Percentiles rank a stretch among this genome's conserved stretches.
These are phyloP conservation scores for Cuculus canorus DNA, from an alignment of 2,797 vertebrate species.

Conservation along the genomic window DNA sequence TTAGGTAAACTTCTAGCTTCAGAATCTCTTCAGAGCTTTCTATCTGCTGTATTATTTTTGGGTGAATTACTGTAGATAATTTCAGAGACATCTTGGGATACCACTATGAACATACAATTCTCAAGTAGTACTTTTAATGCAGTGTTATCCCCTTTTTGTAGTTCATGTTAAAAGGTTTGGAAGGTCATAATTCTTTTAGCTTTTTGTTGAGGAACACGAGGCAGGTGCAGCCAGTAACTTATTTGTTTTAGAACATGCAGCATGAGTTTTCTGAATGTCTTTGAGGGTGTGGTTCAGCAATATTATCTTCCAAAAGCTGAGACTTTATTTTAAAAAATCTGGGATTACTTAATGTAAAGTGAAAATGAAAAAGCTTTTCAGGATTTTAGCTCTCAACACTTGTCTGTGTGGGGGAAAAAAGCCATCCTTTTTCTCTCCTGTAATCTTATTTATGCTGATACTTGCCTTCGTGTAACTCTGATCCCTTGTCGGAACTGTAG, in stretches of 20 bases:
- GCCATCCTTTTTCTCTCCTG: background rate
- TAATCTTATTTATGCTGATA: background rate
- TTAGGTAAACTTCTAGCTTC: background rate
- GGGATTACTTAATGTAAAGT: background rate
- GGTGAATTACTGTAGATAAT: background rate
- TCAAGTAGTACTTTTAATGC: background rate
- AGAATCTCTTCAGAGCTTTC: background rate
- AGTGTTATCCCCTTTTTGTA: background rate
- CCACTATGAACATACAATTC: background rate
- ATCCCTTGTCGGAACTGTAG: background rate
- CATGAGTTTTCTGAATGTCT: background rate
- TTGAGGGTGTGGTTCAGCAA: constrained; percentile 3
- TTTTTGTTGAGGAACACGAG: background rate
- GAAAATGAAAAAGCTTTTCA: background rate
- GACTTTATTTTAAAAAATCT: constrained; percentile 3
- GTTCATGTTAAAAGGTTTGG: background rate
- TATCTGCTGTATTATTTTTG: background rate
- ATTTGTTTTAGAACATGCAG: background rate
- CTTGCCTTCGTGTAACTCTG: background rate
- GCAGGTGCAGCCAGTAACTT: constrained; percentile 20
- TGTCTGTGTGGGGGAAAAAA: background rate
- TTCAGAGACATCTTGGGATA: background rate
- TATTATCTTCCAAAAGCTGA: background rate
- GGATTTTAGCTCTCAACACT: background rate
- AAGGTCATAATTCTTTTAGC: background rate